Base-by-base conservation (phyloP, 2,888 invertebrate genomes). In the Mythimna albipuncta region DNA sequence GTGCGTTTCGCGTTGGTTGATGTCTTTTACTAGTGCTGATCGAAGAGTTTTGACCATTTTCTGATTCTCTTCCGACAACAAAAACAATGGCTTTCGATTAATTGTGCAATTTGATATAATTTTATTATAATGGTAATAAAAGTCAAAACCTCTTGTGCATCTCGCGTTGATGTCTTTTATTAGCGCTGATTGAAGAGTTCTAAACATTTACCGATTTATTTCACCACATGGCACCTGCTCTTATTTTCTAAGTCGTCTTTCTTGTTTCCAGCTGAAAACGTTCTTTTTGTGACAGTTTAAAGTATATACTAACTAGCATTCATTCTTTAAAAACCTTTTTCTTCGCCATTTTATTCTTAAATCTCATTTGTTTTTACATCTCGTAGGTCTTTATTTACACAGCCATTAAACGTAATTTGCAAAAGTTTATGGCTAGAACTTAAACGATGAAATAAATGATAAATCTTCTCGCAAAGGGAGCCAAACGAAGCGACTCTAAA, bases 401-500 rank as follows among this genome's bases (percentile, higher is more conserved):
- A 52, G 13, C 41, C 55, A 70, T 83, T 83, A 78, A 54, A 71
- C 6, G 61, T 26, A 63, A 74, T 83, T 83, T 74, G 65, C 38
- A 64, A 70, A 72, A 64, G 54, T 72, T 79, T 70, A 75, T 58
- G 41, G 57, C 35, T 64, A 66, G 69, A 79, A 82, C 79, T 88
- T 77, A 84, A 87, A 82, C 80, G 84, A 87, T 85, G 77, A 75
- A 86, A 87, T 88, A 88, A 88, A 88, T 89, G 85, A 89, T 87
- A 85, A 83, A 86, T 85, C 74, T 76, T 64, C 84, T 86, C 78
- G 87, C 85, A 83, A 89, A 89, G 88, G 86, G 88, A 89, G 87
- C 89, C 87, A 92, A 92, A 91, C 91, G 91, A 92, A 91, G 92
- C 91, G 90, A 81, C 90, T 91, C 93, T 94, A 93, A 94, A 95